These are phyloP conservation scores for Siniperca undulata DNA, from an alignment of 2,797 vertebrate genomes.

Conservation along the genomic window DNA sequence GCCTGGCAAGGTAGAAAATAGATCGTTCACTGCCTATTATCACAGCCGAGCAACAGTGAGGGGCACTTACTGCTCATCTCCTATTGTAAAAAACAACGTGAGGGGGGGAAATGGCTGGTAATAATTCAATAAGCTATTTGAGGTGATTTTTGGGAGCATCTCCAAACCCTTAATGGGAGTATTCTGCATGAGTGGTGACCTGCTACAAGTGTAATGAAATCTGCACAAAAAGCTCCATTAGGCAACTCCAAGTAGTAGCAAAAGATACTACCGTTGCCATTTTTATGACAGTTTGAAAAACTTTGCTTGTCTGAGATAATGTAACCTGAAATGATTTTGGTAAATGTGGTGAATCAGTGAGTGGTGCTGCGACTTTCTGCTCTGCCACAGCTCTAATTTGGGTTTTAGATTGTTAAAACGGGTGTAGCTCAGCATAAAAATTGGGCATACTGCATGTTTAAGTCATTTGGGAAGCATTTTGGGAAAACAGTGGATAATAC, in stretches of 20 bases:
- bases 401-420: neutral
- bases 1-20: conserved; percentile 68
- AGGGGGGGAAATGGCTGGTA: neutral
- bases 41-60: conserved; percentile 46
- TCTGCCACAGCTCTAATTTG: conserved; percentile 11
- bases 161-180: neutral
- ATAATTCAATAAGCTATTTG: neutral
- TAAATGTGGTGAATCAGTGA: conserved; percentile 15
- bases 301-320: neutral
- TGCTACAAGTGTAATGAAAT: neutral
- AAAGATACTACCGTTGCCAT: neutral
- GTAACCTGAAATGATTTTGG: neutral
- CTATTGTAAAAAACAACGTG: neutral
- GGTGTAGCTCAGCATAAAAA: neutral
- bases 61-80: conserved; percentile 29
- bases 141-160: neutral
- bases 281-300: conserved; percentile 11
- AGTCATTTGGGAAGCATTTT: conserved; percentile 12
- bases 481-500: neutral
- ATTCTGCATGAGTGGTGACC: conserved; percentile 8
- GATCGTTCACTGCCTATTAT: conserved; percentile 57
- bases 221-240: conserved; percentile 13
- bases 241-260: neutral
- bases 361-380: neutral
- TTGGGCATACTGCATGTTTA: neutral